phyloP scores from a whole-genome alignment of 1,140 invertebrate genomes.

The Calycopis cecrops region DNA sequence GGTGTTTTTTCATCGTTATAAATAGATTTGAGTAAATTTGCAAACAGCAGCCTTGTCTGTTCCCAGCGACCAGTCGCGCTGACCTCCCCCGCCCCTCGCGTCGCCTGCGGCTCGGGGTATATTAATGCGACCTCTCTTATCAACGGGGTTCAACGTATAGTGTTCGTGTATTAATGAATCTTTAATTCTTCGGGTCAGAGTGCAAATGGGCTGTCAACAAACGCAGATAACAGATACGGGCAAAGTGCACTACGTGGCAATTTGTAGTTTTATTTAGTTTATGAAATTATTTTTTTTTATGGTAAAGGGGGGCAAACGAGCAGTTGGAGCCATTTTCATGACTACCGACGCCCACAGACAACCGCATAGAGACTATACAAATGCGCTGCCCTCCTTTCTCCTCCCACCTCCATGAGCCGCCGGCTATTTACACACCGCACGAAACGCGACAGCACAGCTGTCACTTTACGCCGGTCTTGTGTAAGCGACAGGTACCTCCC shows the following conservation, averaged over 20 bases:
- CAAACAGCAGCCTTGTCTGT: slow-evolving; percentile 6
- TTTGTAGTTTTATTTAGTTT: slow-evolving; percentile 12
- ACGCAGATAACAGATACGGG: slow-evolving; percentile 29
- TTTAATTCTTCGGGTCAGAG: slow-evolving; percentile 42
- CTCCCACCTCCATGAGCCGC: too few species aligned
- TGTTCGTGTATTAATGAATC: slow-evolving; percentile 35
- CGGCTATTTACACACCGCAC: too few species aligned
- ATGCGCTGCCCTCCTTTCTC: too few species aligned
- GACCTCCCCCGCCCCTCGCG: slow-evolving; percentile 7
- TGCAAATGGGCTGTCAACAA: slow-evolving; percentile 38
- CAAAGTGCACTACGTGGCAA: slow-evolving; percentile 27
- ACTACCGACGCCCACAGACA: too few species aligned
- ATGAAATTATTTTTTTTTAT: too few species aligned
- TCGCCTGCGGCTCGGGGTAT: not conserved
- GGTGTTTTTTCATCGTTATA: slow-evolving; percentile 11
- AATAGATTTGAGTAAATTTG: slow-evolving; percentile 7
- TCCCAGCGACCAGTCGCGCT: not conserved
- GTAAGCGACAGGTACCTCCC: too few species aligned
- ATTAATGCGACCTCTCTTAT: not conserved
- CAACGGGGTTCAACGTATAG: slow-evolving; percentile 22
- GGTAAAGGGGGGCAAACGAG: too few species aligned
- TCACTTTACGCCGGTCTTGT: too few species aligned
- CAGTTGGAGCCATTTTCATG: too few species aligned
- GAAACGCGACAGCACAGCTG: too few species aligned
- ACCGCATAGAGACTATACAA: too few species aligned